These are phyloP conservation scores for Acromyrmex echinatior DNA, from an alignment of 1,140 invertebrate species.

Conservation along the genomic window DNA sequence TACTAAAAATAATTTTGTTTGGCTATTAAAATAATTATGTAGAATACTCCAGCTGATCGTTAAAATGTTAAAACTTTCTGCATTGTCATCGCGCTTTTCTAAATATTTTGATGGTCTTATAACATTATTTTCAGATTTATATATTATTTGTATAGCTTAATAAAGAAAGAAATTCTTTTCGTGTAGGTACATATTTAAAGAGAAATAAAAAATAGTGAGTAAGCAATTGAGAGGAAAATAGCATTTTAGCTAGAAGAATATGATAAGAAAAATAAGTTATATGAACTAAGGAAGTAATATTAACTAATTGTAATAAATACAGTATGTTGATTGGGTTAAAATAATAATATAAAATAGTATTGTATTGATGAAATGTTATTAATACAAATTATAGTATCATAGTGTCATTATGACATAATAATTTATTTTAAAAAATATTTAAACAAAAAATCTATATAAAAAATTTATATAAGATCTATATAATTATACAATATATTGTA, in stretches of 20 bases:
- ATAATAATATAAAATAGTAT: background rate
- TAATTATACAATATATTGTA: background rate
- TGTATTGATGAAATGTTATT: background rate
- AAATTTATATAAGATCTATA: background rate
- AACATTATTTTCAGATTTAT: too few species aligned
- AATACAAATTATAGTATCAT: background rate
- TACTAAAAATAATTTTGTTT: too few species aligned
- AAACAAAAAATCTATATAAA: background rate
- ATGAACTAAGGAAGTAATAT: background rate
- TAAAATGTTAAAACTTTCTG: too few species aligned
- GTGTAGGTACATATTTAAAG: too few species aligned
- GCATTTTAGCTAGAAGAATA: background rate
- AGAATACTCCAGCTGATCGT: too few species aligned
- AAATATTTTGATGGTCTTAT: too few species aligned
- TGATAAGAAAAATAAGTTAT: background rate
- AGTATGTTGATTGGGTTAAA: background rate
- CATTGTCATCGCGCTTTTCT: too few species aligned
- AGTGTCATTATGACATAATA: background rate
- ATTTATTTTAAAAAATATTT: background rate
- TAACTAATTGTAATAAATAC: background rate
- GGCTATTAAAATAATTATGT: too few species aligned
- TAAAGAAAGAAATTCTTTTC: too few species aligned
- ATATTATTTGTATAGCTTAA: too few species aligned
- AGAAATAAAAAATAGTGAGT: background rate
- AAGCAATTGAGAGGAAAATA: background rate